phyloP scores from a whole-genome alignment of 2,113 vertebrate species.

The Columbina picui region DNA sequence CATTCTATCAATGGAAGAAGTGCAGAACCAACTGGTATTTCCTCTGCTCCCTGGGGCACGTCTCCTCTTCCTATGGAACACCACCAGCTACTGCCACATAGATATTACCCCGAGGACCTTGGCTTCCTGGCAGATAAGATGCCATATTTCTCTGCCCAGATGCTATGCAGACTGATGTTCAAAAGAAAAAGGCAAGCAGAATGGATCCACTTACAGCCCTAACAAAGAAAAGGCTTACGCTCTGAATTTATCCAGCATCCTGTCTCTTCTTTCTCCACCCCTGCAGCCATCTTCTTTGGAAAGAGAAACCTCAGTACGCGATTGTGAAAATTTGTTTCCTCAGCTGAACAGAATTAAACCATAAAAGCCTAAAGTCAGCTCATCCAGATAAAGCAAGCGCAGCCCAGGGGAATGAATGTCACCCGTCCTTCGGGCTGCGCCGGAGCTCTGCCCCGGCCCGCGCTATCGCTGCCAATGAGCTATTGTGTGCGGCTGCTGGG shows the following conservation, averaged over 20 bases:
- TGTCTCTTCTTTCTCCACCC: neutral
- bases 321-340: constrained; percentile 54
- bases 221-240: neutral
- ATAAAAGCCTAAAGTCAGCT: constrained; percentile 44
- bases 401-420: constrained; percentile 30
- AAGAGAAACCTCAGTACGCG: neutral
- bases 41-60: neutral
- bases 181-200: neutral
- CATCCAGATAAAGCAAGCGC: constrained; percentile 50
- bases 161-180: neutral
- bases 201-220: neutral
- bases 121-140: neutral
- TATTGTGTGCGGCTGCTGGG: neutral
- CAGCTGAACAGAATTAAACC: constrained; percentile 64
- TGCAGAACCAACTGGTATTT: neutral
- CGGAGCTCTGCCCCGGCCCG: neutral
- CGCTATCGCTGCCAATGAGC: neutral
- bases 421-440: constrained; percentile 51
- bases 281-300: constrained; percentile 7
- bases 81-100: neutral
- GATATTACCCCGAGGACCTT: neutral
- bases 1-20: neutral
- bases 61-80: neutral
- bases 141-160: neutral
- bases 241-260: neutral